phyloP scores from a whole-genome alignment of 1,140 invertebrate genomes.

The Belonocnema kinseyi region DNA sequence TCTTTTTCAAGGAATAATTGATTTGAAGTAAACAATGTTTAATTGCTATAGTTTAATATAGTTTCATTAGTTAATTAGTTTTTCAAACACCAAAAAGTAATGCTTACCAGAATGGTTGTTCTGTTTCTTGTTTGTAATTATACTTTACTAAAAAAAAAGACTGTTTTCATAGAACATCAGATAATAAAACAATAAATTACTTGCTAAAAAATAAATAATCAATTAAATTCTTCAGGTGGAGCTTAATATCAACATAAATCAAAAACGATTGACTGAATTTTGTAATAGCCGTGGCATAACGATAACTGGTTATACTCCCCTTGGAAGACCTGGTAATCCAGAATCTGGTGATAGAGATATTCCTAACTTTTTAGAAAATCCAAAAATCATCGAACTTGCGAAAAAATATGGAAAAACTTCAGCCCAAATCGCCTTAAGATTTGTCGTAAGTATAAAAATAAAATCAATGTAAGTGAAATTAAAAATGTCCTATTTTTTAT shows the following conservation, averaged over 20 bases:
- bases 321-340: constrained; percentile 77
- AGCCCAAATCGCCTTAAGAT: constrained; percentile 82
- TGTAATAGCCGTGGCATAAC: no score
- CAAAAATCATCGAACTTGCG: constrained; percentile 75
- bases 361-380: constrained; percentile 69
- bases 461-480: background rate
- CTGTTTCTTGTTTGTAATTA: no score
- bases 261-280: no score
- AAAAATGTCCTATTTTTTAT: background rate
- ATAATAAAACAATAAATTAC: no score
- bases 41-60: no score
- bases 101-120: no score
- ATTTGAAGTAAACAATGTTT: constrained; percentile 21
- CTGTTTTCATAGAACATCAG: no score
- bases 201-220: no score
- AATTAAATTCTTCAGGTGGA: no score
- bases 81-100: constrained; percentile 83
- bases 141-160: no score
- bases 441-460: constrained; percentile 76
- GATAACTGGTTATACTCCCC: constrained; percentile 87
- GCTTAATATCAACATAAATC: no score
- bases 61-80: constrained; percentile 78
- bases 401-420: constrained; percentile 82
- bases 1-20: no score
- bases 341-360: constrained; percentile 35